These are phyloP conservation scores for Myiagra hebetior DNA, from an alignment of 2,113 vertebrate species.

Conservation along the genomic window DNA sequence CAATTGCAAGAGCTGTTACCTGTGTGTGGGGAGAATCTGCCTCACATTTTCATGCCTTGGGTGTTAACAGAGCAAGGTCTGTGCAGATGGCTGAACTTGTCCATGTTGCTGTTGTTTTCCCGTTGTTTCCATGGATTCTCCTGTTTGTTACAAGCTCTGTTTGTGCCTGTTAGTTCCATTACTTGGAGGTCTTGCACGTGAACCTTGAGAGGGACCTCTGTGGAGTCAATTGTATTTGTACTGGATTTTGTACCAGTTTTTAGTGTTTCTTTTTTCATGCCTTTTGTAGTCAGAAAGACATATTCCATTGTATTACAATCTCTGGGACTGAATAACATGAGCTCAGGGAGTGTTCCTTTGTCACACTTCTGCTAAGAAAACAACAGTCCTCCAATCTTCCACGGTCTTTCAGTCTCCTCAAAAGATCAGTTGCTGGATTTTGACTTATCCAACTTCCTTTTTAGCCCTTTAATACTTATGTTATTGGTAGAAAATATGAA, in stretches of 20 bases:
- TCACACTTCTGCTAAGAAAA: background rate
- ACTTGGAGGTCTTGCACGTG: background rate
- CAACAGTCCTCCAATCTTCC: background rate
- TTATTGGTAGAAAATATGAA: background rate
- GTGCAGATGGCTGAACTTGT: background rate
- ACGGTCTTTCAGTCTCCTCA: background rate
- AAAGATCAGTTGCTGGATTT: background rate
- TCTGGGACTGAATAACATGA: background rate
- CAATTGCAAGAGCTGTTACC: background rate
- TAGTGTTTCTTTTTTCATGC: background rate
- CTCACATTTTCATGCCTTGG: background rate
- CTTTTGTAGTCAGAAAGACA: background rate
- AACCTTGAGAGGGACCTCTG: background rate
- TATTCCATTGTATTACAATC: background rate
- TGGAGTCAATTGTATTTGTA: background rate
- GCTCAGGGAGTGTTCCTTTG: background rate
- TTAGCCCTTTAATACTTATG: background rate
- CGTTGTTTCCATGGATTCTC: background rate
- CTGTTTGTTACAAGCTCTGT: background rate
- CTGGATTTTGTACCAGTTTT: background rate
- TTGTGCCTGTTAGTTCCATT: background rate
- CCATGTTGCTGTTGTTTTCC: background rate
- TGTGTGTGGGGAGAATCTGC: background rate
- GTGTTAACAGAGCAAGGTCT: background rate
- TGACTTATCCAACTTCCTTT: slow-evolving; percentile 4